A percentile compares a stretch with the other conserved stretches of the same genome.
Evolutionary conservation across 92 coral and sea anemone genomes (phyloP).

Genomic region (Zoanthus sociatus): DNA sequence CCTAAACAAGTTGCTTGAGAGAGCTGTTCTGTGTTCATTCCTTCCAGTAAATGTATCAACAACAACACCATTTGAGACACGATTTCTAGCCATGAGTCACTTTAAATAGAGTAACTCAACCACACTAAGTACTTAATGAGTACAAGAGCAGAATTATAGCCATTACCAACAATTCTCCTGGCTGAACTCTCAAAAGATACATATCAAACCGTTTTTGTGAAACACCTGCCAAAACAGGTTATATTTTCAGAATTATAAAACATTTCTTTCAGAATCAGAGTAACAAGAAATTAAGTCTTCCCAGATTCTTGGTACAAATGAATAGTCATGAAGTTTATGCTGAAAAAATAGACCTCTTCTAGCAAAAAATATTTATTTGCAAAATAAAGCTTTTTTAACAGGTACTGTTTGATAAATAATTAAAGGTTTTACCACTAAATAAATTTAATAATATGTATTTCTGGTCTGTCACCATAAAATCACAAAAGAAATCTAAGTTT

Average conservation of each 20-base stretch:
- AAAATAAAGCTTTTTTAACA: conserved; percentile 6
- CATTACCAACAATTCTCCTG: neutral
- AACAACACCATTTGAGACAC: conserved; percentile 1
- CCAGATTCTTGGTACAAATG: neutral
- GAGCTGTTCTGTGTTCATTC: conserved; percentile 10
- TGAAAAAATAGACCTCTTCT: neutral
- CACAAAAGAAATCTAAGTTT: neutral
- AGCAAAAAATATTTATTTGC: neutral
- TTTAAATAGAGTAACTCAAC: neutral
- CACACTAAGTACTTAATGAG: neutral
- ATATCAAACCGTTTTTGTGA: neutral
- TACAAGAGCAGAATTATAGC: neutral
- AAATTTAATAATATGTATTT: neutral
- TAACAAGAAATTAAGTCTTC: neutral
- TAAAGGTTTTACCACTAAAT: neutral
- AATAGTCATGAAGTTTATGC: neutral
- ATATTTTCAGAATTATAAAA: neutral
- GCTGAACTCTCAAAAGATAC: neutral
- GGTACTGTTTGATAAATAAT: conserved; percentile 13
- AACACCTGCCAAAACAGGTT: conserved; percentile 6
- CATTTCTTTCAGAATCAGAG: neutral
- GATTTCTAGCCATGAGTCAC: conserved; percentile 34
- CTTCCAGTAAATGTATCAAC: conserved; percentile 7
- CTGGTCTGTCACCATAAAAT: neutral
- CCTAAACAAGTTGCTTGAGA: conserved; percentile 68